phyloP scores from a whole-genome alignment of 2,888 invertebrate genomes.

The Chrysodeixis includens region DNA sequence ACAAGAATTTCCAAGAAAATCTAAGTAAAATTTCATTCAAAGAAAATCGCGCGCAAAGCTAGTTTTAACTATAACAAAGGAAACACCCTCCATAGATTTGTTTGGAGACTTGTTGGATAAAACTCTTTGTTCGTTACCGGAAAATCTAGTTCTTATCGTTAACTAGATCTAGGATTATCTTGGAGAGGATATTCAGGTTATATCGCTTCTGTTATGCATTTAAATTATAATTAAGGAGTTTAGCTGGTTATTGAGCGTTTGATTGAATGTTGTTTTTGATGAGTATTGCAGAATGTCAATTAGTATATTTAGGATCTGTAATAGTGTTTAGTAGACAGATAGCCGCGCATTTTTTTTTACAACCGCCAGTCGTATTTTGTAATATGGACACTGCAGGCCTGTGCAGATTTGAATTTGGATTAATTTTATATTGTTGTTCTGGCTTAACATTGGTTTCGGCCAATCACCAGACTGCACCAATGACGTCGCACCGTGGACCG shows the following conservation, averaged over 20 bases:
- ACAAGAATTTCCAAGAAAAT: not conserved
- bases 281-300: not conserved
- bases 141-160: not conserved
- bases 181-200: not conserved
- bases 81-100: not conserved
- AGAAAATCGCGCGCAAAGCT: conserved; percentile 1
- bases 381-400: too few relatives aligned
- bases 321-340: too few relatives aligned
- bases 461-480: too few relatives aligned
- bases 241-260: conserved; percentile 1
- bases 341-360: too few relatives aligned
- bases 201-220: not conserved
- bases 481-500: too few relatives aligned
- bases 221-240: conserved; percentile 1
- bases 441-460: too few relatives aligned
- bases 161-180: not conserved
- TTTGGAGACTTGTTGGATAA: not conserved
- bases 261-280: not conserved
- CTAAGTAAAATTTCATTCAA: not conserved
- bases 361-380: too few relatives aligned
- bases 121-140: conserved; percentile 7
- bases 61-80: conserved; percentile 1
- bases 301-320: too few relatives aligned
- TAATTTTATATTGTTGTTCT: too few relatives aligned
- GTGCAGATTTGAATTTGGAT: too few relatives aligned